phyloP scores from a whole-genome alignment of 1,140 invertebrate species.

The Schlechtendalia chinensis region DNA sequence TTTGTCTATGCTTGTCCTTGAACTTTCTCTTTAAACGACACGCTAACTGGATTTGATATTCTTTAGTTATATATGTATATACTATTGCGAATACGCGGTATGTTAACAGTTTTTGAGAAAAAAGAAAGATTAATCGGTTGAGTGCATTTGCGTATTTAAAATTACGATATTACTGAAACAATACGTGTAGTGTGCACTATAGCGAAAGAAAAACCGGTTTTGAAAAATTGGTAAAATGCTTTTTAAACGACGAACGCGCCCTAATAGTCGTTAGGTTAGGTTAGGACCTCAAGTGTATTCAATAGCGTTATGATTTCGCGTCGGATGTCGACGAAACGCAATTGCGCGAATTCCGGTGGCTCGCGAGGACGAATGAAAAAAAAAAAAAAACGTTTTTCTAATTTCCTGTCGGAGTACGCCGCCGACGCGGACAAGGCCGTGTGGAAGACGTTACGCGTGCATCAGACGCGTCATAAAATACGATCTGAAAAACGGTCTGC shows the following conservation, averaged over 20 bases:
- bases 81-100: too few species aligned
- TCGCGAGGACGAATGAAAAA: not conserved
- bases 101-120: too few species aligned
- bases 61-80: too few species aligned
- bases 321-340: not conserved
- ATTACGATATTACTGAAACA: not conserved
- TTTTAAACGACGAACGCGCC: not conserved
- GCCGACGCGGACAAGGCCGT: not conserved
- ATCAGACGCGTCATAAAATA: not conserved
- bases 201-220: slow-evolving; percentile 11
- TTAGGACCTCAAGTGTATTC: not conserved
- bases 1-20: too few species aligned
- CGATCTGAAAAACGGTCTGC: slow-evolving; percentile 1
- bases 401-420: slow-evolving; percentile 10
- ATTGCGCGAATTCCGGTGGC: not conserved
- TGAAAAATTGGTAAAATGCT: not conserved
- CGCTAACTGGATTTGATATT: too few species aligned
- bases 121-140: too few species aligned
- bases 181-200: too few species aligned
- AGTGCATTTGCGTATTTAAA: not conserved
- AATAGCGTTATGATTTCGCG: not conserved
- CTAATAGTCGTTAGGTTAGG: too few species aligned
- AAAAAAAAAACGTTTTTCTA: not conserved
- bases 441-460: not conserved
- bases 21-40: too few species aligned